phyloP scores from a whole-genome alignment of 2,797 vertebrate species.

The Silurus aristotelis region DNA sequence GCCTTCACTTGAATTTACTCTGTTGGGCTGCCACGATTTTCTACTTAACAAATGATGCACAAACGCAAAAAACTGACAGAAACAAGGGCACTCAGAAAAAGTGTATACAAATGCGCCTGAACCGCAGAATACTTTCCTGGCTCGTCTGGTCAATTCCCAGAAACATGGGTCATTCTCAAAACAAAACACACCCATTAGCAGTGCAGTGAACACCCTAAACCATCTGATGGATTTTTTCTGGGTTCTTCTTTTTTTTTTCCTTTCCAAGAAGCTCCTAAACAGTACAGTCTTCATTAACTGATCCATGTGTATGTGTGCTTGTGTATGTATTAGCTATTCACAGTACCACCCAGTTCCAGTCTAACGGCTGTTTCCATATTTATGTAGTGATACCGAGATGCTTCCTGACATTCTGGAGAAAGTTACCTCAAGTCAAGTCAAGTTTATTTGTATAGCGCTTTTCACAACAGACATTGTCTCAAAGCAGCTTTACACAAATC shows the following conservation, averaged over 20 bases:
- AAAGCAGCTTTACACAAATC: too few relatives aligned
- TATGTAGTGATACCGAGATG: neutral
- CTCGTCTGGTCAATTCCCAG: neutral
- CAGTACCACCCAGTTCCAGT: neutral
- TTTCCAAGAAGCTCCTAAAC: neutral
- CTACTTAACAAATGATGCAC: conserved; percentile 1
- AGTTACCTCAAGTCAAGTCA: too few relatives aligned
- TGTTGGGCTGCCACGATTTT: neutral
- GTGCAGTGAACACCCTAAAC: conserved; percentile 15
- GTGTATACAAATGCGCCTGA: neutral
- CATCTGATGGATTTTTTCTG: neutral
- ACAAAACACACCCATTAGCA: conserved; percentile 30
- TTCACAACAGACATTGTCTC: too few relatives aligned
- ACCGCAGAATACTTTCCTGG: neutral
- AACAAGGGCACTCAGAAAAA: neutral
- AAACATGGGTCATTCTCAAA: conserved; percentile 30
- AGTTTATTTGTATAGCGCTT: too few relatives aligned
- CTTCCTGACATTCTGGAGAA: conserved; percentile 16
- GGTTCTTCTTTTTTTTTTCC: neutral
- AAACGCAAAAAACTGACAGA: neutral
- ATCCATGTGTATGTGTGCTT: neutral
- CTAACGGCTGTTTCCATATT: neutral
- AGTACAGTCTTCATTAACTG: neutral
- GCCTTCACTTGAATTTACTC: neutral
- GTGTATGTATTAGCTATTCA: neutral